Conservation (phyloP, 2,888 invertebrate genomes). For the Plebejus anna region DNA sequence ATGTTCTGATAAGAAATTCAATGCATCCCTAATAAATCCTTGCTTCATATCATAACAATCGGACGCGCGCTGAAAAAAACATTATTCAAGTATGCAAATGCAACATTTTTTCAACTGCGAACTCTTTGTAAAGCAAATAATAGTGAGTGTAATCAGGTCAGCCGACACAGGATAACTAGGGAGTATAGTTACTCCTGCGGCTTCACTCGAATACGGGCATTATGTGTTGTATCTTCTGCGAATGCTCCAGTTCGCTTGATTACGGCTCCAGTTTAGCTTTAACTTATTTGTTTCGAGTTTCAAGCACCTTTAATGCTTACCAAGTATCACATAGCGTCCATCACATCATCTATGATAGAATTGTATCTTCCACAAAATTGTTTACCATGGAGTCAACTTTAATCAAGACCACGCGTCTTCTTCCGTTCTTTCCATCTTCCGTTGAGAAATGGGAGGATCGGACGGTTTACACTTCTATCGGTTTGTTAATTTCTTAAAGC, state of each 20-base stretch:
- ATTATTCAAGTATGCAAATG: conserved; percentile 16
- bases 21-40: neutral
- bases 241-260: conserved; percentile 41
- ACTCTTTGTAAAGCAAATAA: conserved; percentile 31
- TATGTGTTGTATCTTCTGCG: conserved; percentile 55
- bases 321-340: neutral
- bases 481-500: neutral
- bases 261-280: conserved; percentile 29
- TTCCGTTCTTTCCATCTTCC: neutral
- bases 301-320: neutral
- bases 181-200: conserved; percentile 36
- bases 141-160: conserved; percentile 39
- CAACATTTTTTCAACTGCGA: neutral
- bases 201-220: conserved; percentile 51
- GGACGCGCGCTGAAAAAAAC: neutral
- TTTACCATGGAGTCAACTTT: neutral
- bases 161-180: conserved; percentile 35
- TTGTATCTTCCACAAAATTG: neutral
- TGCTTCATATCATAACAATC: neutral
- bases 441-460: neutral
- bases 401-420: too few relatives aligned
- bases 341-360: neutral
- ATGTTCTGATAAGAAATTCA: too few relatives aligned
- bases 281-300: neutral
- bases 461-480: neutral